Conservation (phyloP, 2,797 vertebrate species). For the Chiloscyllium punctatum region DNA sequence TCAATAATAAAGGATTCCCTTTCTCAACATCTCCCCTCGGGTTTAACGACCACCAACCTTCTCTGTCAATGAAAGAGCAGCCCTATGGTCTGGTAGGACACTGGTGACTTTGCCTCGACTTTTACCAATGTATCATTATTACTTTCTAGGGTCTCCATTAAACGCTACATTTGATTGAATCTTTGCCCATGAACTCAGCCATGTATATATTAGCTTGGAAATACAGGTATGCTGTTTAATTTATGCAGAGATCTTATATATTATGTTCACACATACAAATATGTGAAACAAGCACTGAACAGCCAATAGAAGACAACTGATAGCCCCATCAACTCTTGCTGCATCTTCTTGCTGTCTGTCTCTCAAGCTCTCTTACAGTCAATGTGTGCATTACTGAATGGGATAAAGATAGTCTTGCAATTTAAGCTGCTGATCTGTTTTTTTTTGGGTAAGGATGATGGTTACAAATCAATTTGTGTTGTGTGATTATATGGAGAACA, state of each 20-base stretch:
- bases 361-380: background rate
- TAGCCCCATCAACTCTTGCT: background rate
- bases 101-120: too few species aligned
- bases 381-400: background rate
- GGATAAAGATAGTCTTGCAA: background rate
- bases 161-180: background rate
- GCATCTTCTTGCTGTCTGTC: background rate
- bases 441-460: background rate
- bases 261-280: background rate
- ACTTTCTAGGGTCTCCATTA: background rate
- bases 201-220: background rate
- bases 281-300: background rate
- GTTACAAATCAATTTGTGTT: background rate
- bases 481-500: background rate
- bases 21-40: too few species aligned
- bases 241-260: background rate
- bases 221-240: background rate
- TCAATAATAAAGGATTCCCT: too few species aligned
- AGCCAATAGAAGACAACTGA: background rate
- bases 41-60: too few species aligned
- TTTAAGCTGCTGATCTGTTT: background rate
- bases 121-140: background rate
- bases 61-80: too few species aligned
- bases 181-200: background rate
- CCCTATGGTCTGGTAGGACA: too few species aligned